These are phyloP conservation scores for Microctonus brassicae DNA, from an alignment of 2,888 invertebrate genomes.

Conservation along the genomic window DNA sequence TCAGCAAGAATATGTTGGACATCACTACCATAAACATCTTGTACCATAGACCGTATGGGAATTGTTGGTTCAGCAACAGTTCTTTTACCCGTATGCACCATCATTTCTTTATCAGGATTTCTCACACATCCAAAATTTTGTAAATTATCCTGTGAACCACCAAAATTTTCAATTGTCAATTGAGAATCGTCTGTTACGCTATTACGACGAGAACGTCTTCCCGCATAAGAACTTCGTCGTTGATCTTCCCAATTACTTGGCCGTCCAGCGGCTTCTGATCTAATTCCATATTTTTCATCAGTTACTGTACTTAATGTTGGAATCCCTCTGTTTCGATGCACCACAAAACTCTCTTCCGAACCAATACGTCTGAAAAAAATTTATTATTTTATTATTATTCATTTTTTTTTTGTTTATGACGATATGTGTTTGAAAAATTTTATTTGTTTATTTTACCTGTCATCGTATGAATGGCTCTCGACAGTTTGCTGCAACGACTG, in stretches of 20 bases:
- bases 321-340: slow-evolving; percentile 83
- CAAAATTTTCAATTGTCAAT: slow-evolving; percentile 92
- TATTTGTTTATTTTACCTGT: slow-evolving; percentile 55
- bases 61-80: slow-evolving; percentile 75
- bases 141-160: slow-evolving; percentile 88
- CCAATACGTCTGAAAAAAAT: slow-evolving; percentile 61
- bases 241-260: slow-evolving; percentile 88
- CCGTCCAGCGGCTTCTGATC: slow-evolving; percentile 81
- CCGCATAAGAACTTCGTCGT: slow-evolving; percentile 81
- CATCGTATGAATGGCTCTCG: slow-evolving; percentile 64
- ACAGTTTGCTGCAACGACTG: slow-evolving; percentile 67
- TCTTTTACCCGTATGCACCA: slow-evolving; percentile 59
- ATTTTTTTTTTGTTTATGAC: slow-evolving; percentile 4
- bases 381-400: slow-evolving; percentile 5
- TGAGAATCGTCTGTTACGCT: slow-evolving; percentile 90
- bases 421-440: background rate
- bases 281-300: slow-evolving; percentile 73
- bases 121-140: slow-evolving; percentile 81
- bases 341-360: slow-evolving; percentile 81
- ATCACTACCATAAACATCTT: slow-evolving; percentile 73
- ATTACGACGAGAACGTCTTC: slow-evolving; percentile 86
- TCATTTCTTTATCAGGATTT: slow-evolving; percentile 83
- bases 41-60: slow-evolving; percentile 80
- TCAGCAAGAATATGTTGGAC: slow-evolving; percentile 67
- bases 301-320: slow-evolving; percentile 82